Evolutionary conservation across 2,888 invertebrate species (phyloP).

Genomic region (Ceriagrion tenellum): DNA sequence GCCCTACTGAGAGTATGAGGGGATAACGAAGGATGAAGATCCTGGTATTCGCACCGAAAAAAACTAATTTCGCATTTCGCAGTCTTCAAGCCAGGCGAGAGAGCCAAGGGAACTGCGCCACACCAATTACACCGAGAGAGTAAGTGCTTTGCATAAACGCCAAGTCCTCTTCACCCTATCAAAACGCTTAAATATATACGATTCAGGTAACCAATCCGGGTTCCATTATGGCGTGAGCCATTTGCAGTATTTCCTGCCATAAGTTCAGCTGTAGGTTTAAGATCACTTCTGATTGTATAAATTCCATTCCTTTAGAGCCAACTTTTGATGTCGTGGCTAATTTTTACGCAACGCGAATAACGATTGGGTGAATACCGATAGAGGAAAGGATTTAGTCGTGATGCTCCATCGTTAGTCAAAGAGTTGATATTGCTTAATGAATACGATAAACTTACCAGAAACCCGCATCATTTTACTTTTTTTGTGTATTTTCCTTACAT

Average conservation of each 20-base stretch:
- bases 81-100: neutral
- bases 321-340: too few species aligned
- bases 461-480: too few species aligned
- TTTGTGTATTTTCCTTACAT: too few species aligned
- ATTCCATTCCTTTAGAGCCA: too few species aligned
- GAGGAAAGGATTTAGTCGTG: too few species aligned
- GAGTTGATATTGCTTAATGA: too few species aligned
- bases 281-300: too few species aligned
- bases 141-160: conserved; percentile 4
- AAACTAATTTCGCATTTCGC: conserved; percentile 14
- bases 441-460: too few species aligned
- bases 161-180: neutral
- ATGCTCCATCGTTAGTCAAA: too few species aligned
- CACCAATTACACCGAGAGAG: conserved; percentile 10
- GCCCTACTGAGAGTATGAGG: neutral
- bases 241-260: neutral
- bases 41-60: neutral
- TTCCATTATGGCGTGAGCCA: neutral
- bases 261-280: neutral
- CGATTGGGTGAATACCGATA: too few species aligned
- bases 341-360: too few species aligned
- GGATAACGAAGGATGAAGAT: neutral
- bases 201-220: neutral
- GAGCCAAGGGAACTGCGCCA: neutral
- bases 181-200: neutral